Conservation (phyloP, 2,888 invertebrate species). For the Apoda limacodes region DNA sequence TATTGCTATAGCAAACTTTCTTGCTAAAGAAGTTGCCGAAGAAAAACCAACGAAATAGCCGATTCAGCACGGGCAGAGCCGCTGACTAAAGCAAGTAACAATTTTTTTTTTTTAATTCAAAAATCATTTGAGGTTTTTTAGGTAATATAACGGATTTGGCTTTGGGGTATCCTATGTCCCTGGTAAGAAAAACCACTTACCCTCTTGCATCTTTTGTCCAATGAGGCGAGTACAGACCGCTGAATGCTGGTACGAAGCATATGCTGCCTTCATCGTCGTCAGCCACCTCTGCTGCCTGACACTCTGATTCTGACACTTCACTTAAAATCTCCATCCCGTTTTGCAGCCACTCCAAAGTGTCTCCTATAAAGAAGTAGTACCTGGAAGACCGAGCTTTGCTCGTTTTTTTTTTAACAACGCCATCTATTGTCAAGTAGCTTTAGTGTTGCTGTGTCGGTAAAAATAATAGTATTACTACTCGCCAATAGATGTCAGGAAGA, state of each 20-base stretch:
- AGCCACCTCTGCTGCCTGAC: constrained; percentile 36
- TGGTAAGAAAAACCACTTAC: constrained; percentile 29
- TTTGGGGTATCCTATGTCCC: neutral
- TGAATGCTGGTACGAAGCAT: constrained; percentile 97
- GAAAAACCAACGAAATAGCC: neutral
- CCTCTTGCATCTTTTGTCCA: constrained; percentile 95
- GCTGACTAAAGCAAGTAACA: too few relatives aligned
- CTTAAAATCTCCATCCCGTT: constrained; percentile 85
- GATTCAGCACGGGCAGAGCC: too few relatives aligned
- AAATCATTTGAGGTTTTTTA: too few relatives aligned
- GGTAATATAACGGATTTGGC: neutral
- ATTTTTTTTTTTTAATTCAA: too few relatives aligned
- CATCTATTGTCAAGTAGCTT: too few relatives aligned
- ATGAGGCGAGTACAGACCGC: constrained; percentile 95
- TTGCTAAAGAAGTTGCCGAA: too few relatives aligned
- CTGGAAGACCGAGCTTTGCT: too few relatives aligned
- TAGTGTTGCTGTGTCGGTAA: too few relatives aligned
- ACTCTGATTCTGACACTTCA: constrained; percentile 75
- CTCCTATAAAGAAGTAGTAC: constrained; percentile 67
- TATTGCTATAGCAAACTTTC: too few relatives aligned
- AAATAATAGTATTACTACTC: too few relatives aligned
- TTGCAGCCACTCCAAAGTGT: constrained; percentile 89
- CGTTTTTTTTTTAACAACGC: too few relatives aligned
- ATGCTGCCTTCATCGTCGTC: constrained; percentile 77
- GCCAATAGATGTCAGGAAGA: too few relatives aligned